Base-by-base conservation (phyloP, 64 coral and sea anemone genomes). In the Porites australiensis region DNA sequence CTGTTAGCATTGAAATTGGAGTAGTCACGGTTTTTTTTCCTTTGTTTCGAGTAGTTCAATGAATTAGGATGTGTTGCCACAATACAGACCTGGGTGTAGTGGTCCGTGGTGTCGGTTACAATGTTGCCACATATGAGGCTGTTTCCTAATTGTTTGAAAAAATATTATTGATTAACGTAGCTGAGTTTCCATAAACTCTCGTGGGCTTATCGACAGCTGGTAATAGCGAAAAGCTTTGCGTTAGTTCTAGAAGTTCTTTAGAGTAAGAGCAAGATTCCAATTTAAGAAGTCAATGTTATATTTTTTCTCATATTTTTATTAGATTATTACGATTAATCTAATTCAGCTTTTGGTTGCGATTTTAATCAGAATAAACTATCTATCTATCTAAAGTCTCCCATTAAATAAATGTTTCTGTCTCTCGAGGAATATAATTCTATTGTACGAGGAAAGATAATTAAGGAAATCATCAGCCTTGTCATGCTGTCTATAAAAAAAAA, bases 51-150 rank as follows among this genome's bases (percentile, higher is more conserved):
- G n/a, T n/a, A n/a, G n/a, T n/a, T n/a, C n/a, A n/a, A n/a, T n/a
- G n/a, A n/a, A n/a, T n/a, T n/a, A n/a, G n/a, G n/a, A n/a, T n/a
- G n/a, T n/a, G 57, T 62, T 54, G 53, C 45, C 9, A 74, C 2
- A 72, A 76, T 54, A 22, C 86, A 76, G 16, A 75, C 50, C 71
- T 88, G 86, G 21, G 72, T 37, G 65, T 57, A 88, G 54, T 88
- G 86, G 62, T 88, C 86, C 20, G 44, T 74, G 51, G 71, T 75
- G 51, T 74, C 86, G 10, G 86, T 64, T 52, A 88, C 12, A 22
- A 74, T 74, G 47, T 88, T 88, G 16, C 67, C 86, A 75, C 86
- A 72, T 57, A 20, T 57, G 4, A 75, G 15, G 55, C 18, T 46
- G 8, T 74, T 72, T 73, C 74, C 86, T 44, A 50, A 70, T 50